Evolutionary conservation across 1,140 invertebrate species (phyloP).

Genomic region (Drosophila setifemur): DNA sequence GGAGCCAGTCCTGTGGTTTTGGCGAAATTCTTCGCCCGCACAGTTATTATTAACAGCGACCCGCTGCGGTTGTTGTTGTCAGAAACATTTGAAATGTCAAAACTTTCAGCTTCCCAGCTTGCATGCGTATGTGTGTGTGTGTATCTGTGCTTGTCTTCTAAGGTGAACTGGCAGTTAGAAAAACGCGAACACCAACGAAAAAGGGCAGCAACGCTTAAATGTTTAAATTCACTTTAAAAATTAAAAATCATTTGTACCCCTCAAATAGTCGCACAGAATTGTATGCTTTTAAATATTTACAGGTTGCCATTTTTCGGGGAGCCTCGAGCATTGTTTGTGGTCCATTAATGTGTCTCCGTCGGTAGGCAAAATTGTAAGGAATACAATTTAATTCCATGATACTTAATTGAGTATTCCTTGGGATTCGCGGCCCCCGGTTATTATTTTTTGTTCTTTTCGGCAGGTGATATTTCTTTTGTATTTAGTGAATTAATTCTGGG

Average conservation of each 20-base stretch:
- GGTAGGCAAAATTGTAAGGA: not conserved
- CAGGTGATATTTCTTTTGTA: slow-evolving; percentile 17
- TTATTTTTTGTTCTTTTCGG: slow-evolving; percentile 1
- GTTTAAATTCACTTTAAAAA: slow-evolving; percentile 80
- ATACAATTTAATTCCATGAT: not conserved
- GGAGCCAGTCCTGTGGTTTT: slow-evolving; percentile 32
- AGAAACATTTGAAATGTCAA: slow-evolving; percentile 79
- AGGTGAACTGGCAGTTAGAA: slow-evolving; percentile 14
- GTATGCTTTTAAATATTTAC: slow-evolving; percentile 59
- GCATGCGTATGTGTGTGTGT: slow-evolving; percentile 5
- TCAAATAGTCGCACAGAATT: slow-evolving; percentile 6
- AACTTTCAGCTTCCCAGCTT: slow-evolving; percentile 51
- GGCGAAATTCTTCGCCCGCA: slow-evolving; percentile 41
- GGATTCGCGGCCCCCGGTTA: not conserved
- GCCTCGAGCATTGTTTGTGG: slow-evolving; percentile 29
- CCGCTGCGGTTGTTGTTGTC: slow-evolving; percentile 55
- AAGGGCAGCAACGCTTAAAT: slow-evolving; percentile 49
- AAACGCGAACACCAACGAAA: not conserved
- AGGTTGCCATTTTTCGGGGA: slow-evolving; percentile 46
- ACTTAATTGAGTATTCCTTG: slow-evolving; percentile 1
- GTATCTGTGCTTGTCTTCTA: slow-evolving; percentile 5
- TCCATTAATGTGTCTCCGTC: not conserved
- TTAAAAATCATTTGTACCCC: slow-evolving; percentile 40
- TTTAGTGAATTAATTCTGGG: not conserved
- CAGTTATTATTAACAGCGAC: slow-evolving; percentile 66